These are phyloP conservation scores for Campoplex nolae DNA, from an alignment of 2,888 invertebrate genomes.

Conservation along the genomic window DNA sequence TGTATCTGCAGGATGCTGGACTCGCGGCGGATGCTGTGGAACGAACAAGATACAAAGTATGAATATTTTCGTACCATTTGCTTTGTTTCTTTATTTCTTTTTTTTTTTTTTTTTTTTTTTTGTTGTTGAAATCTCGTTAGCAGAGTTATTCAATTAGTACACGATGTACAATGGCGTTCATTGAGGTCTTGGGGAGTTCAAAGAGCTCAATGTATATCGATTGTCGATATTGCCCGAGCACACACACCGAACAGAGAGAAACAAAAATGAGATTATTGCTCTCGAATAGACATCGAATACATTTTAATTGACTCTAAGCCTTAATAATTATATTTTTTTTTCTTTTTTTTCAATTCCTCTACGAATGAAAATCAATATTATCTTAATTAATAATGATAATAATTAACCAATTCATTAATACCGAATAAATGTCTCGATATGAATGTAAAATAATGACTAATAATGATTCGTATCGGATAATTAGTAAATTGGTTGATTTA, in stretches of 20 bases:
- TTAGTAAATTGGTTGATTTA: too few species aligned
- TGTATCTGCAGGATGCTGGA: constrained; percentile 92
- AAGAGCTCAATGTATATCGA: constrained; percentile 52
- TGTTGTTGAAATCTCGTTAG: background rate
- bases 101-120: constrained; percentile 19
- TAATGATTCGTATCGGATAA: background rate
- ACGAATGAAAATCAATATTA: background rate
- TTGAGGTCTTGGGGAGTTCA: constrained; percentile 14
- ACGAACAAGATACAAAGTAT: constrained; percentile 12
- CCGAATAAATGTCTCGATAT: too few species aligned
- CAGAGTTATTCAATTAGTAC: constrained; percentile 27
- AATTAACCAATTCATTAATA: background rate
- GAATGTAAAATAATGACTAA: too few species aligned
- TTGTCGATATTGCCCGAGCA: constrained; percentile 37
- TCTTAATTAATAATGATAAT: background rate
- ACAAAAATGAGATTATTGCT: constrained; percentile 38
- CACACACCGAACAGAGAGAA: background rate
- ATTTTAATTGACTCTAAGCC: background rate
- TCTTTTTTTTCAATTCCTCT: background rate
- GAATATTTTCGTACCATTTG: background rate
- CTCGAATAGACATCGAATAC: constrained; percentile 27
- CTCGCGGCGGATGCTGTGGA: constrained; percentile 81
- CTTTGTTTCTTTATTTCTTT: background rate
- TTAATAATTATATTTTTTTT: background rate
- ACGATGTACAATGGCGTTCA: background rate